phyloP scores from a whole-genome alignment of 2,797 vertebrate species.

The Silurus lanzhouensis region DNA sequence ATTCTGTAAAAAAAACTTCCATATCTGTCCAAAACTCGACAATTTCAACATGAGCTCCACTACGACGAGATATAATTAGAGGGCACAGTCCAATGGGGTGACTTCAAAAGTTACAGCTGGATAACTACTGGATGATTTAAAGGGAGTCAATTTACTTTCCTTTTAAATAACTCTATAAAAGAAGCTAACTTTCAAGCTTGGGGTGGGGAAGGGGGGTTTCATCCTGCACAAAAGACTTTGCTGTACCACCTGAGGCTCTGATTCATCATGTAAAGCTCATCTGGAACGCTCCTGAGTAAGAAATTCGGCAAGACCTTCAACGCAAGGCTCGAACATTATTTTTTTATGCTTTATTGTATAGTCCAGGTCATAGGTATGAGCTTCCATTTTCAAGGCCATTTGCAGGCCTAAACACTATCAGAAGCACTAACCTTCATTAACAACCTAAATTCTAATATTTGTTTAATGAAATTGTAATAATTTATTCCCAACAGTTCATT shows the following conservation, averaged over 20 bases:
- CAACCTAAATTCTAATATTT: no score
- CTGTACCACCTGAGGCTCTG: slow-evolving; percentile 56
- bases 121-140: slow-evolving; percentile 28
- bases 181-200: slow-evolving; percentile 24
- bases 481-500: no score
- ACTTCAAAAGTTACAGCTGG: slow-evolving; percentile 30
- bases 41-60: slow-evolving; percentile 27
- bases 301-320: slow-evolving; percentile 35
- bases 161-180: slow-evolving; percentile 17
- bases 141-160: slow-evolving; percentile 33
- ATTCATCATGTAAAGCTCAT: slow-evolving; percentile 59
- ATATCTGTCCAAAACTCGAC: not conserved
- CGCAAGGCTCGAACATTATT: not conserved
- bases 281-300: slow-evolving; percentile 50
- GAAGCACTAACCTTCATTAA: no score
- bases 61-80: slow-evolving; percentile 34
- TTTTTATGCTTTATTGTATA: not conserved
- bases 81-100: slow-evolving; percentile 11
- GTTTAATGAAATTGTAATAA: no score
- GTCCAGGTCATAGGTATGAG: not conserved
- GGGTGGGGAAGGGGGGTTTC: no score
- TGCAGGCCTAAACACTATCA: no score
- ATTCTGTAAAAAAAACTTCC: not conserved
- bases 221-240: slow-evolving; percentile 17
- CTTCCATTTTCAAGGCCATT: not conserved